Evolutionary conservation across 2,797 vertebrate species (phyloP).

Genomic region (Babyrousa celebensis): DNA sequence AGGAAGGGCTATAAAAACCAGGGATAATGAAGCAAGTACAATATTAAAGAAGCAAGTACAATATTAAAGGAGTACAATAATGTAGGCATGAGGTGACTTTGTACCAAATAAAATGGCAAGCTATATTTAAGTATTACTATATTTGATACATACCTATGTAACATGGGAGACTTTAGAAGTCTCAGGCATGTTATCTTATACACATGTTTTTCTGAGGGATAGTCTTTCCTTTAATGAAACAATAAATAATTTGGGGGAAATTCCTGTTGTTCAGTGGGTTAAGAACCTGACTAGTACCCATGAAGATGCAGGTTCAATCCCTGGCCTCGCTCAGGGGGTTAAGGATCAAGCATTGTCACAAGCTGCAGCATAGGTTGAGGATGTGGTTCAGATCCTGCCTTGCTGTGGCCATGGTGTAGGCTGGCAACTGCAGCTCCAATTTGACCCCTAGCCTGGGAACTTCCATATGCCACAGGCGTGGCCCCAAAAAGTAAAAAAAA

Average conservation of each 20-base stretch:
- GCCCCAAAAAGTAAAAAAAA: too few species aligned
- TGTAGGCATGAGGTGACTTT: not conserved
- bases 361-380: too few species aligned
- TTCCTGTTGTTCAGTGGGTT: too few species aligned
- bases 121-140: slow-evolving; percentile 33
- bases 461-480: too few species aligned
- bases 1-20: not conserved
- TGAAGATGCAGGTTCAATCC: too few species aligned
- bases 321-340: too few species aligned
- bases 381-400: too few species aligned
- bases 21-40: not conserved
- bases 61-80: not conserved
- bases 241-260: not conserved
- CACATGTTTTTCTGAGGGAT: not conserved
- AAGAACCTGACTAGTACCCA: too few species aligned
- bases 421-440: too few species aligned
- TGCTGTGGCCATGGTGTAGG: too few species aligned
- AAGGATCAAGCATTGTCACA: too few species aligned
- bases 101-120: slow-evolving; percentile 5
- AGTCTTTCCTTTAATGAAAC: slow-evolving; percentile 11
- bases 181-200: not conserved
- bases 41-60: slow-evolving; percentile 44
- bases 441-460: too few species aligned
- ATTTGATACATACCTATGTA: not conserved
- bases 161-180: not conserved